Evolutionary conservation across 1,140 invertebrate genomes (phyloP).

Genomic region (Nixonia krombeini): DNA sequence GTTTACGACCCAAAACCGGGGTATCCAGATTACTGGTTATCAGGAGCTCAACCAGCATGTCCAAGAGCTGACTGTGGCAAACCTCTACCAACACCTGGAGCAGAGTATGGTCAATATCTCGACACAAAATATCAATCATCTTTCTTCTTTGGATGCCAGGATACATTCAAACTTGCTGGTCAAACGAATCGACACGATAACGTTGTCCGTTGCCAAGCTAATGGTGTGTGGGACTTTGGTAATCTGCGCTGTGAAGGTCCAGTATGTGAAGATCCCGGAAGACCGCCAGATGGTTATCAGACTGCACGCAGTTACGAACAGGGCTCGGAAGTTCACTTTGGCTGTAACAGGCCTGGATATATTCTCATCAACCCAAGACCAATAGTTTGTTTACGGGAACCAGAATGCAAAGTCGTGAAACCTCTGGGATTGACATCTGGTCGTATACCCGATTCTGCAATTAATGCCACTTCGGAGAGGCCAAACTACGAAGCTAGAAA

Average conservation of each 20-base stretch:
- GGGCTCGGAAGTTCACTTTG: slow-evolving; percentile 91
- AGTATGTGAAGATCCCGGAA: slow-evolving; percentile 94
- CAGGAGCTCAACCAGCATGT: slow-evolving; percentile 87
- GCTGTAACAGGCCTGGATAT: slow-evolving; percentile 92
- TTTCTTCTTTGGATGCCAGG: slow-evolving; percentile 97
- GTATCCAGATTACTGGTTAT: slow-evolving; percentile 92
- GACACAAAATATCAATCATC: slow-evolving; percentile 93
- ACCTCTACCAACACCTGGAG: slow-evolving; percentile 90
- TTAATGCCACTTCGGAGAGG: slow-evolving; percentile 94
- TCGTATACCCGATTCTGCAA: slow-evolving; percentile 93
- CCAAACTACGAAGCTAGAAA: slow-evolving; percentile 93
- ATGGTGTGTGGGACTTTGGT: slow-evolving; percentile 97
- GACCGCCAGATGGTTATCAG: slow-evolving; percentile 92
- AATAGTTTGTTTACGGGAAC: slow-evolving; percentile 91
- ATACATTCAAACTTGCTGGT: slow-evolving; percentile 94
- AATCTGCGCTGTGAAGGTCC: slow-evolving; percentile 96
- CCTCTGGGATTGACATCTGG: slow-evolving; percentile 93
- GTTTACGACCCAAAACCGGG: slow-evolving; percentile 95
- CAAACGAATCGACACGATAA: slow-evolving; percentile 93
- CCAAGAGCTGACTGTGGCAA: slow-evolving; percentile 89
- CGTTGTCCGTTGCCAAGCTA: slow-evolving; percentile 90
- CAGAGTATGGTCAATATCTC: slow-evolving; percentile 88
- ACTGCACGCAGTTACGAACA: slow-evolving; percentile 93
- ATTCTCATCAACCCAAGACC: slow-evolving; percentile 92
- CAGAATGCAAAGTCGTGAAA: slow-evolving; percentile 93